A percentile compares a stretch with the other conserved stretches of the same genome.
Evolutionary conservation across 2,113 vertebrate species (phyloP).

Genomic region (Brachyhypopomus gauderio): DNA sequence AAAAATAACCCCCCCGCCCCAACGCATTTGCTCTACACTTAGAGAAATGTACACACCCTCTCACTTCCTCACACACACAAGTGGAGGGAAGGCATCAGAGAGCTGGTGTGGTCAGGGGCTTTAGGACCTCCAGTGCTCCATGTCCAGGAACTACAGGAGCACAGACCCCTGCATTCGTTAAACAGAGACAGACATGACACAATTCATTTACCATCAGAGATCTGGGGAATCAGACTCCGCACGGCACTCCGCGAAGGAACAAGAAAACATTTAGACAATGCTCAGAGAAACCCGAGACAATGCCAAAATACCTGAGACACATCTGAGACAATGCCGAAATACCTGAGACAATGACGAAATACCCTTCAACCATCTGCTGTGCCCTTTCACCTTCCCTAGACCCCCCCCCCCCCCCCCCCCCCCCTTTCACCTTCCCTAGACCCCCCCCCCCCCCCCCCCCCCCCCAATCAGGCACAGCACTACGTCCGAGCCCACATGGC

Average conservation of each 20-base stretch:
- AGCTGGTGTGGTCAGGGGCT: too few species aligned
- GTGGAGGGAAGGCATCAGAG: neutral
- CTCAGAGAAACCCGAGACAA: neutral
- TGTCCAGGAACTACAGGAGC: too few species aligned
- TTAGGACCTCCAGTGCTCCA: too few species aligned
- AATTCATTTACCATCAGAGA: too few species aligned
- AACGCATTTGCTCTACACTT: neutral
- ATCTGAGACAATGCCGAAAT: neutral
- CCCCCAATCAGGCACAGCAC: too few species aligned
- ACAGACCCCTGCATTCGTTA: too few species aligned
- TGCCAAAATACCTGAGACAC: neutral
- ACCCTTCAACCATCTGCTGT: neutral
- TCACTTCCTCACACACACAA: neutral
- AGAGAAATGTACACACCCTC: conserved; percentile 27
- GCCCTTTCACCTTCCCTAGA: conserved; percentile 24
- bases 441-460: too few species aligned
- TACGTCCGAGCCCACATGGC: conserved; percentile 67
- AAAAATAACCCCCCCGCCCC: conserved; percentile 1
- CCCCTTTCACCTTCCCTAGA: too few species aligned
- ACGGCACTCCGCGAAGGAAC: too few species aligned
- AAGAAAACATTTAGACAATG: neutral
- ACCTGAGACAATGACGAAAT: neutral
- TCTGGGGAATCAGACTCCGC: neutral
- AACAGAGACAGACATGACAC: too few species aligned
- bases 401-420: too few species aligned